These are phyloP conservation scores for Esox lucius DNA, from an alignment of 2,797 vertebrate genomes.

Conservation along the genomic window DNA sequence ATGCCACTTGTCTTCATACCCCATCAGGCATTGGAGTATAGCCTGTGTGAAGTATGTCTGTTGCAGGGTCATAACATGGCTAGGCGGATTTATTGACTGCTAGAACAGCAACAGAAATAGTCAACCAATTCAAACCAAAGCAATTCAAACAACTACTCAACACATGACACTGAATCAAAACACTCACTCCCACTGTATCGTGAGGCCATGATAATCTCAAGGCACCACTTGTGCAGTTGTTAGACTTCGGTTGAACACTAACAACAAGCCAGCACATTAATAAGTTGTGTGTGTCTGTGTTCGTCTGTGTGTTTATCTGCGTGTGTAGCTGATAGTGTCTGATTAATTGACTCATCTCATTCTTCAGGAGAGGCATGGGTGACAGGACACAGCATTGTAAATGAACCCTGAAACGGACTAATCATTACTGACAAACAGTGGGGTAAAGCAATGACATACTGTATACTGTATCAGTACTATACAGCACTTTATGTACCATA, in stretches of 20 bases:
- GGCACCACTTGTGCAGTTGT: not conserved
- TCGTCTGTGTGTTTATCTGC: not conserved
- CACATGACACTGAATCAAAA: not conserved
- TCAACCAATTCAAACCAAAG: not conserved
- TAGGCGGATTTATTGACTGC: not conserved
- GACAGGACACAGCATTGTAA: too few species aligned
- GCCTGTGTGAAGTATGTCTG: not conserved
- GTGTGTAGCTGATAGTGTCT: not conserved
- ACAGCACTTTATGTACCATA: too few species aligned
- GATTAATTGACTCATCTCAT: too few species aligned
- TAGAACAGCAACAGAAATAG: not conserved
- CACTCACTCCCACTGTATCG: not conserved
- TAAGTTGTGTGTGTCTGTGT: not conserved
- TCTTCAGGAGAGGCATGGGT: too few species aligned
- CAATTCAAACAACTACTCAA: not conserved
- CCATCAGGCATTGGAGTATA: not conserved
- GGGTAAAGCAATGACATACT: too few species aligned
- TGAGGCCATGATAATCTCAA: not conserved
- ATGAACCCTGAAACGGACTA: too few species aligned
- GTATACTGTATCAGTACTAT: too few species aligned
- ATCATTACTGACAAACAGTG: too few species aligned
- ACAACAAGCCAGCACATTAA: not conserved
- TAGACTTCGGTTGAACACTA: not conserved
- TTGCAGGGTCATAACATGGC: too few species aligned
- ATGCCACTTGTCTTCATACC: not conserved